phyloP scores from a whole-genome alignment of 2,797 vertebrate species.

The Cyprinodon diabolis region DNA sequence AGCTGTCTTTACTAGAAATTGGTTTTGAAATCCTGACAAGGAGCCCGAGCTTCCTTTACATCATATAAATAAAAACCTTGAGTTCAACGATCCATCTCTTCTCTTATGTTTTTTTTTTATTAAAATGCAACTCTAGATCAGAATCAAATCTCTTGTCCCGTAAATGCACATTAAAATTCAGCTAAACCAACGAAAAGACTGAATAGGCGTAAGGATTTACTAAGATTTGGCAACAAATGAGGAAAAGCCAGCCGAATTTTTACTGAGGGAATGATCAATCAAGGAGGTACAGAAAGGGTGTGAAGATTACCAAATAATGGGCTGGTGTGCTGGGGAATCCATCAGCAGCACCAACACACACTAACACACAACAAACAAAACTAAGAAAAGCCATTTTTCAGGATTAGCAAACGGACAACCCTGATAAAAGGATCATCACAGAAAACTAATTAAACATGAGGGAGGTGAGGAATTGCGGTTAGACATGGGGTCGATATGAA shows the following conservation, averaged over 20 bases:
- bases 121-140: neutral
- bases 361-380: no score
- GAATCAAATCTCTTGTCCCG: neutral
- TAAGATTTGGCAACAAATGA: neutral
- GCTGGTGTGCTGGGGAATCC: no score
- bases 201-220: neutral
- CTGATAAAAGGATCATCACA: no score
- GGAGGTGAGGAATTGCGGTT: no score
- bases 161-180: neutral
- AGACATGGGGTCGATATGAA: no score
- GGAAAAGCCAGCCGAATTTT: neutral
- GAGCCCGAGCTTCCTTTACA: neutral
- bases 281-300: neutral
- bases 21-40: neutral
- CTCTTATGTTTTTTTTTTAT: no score
- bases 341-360: no score
- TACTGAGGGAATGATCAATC: neutral
- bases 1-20: neutral
- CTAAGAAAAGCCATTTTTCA: no score
- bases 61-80: neutral
- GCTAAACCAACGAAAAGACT: neutral
- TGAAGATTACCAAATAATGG: no score
- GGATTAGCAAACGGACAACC: no score
- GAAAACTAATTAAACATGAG: no score
- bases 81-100: no score